A percentile compares a stretch with the other conserved stretches of the same genome.
These are phyloP conservation scores for Coranthus polyacanthus DNA, from an alignment of 2,797 vertebrate genomes.

Conservation along the genomic window DNA sequence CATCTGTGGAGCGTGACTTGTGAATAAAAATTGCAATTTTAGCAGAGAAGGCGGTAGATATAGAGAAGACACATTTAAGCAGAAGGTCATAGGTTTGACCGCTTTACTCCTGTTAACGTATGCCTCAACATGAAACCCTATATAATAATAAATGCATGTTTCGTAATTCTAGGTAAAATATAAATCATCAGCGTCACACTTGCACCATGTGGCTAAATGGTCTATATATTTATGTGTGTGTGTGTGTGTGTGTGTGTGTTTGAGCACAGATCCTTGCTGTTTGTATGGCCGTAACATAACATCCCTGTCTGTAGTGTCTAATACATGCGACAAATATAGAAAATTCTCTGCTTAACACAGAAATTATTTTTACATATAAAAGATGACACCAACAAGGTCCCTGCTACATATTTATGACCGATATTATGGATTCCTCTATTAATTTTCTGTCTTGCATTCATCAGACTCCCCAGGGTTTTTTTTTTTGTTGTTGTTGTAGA, in stretches of 20 bases:
- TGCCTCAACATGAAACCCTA: background rate
- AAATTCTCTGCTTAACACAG: background rate
- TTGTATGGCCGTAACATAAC: too few species aligned
- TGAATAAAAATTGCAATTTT: conserved; percentile 54
- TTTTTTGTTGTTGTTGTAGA: conserved; percentile 51
- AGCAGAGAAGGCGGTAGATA: conserved; percentile 6
- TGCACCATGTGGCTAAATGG: too few species aligned
- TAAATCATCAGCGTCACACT: too few species aligned
- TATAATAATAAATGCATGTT: background rate
- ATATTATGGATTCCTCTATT: background rate
- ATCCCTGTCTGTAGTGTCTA: too few species aligned
- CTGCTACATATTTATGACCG: background rate
- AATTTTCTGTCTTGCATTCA: conserved; percentile 15
- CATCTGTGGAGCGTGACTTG: conserved; percentile 51
- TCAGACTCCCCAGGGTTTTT: conserved; percentile 5
- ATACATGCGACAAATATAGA: too few species aligned
- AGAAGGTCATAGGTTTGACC: conserved; percentile 39
- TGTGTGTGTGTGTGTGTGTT: too few species aligned
- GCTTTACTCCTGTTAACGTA: background rate
- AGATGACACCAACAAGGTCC: background rate
- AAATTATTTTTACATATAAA: background rate
- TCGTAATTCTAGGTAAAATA: too few species aligned
- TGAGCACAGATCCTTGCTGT: too few species aligned
- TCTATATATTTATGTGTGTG: too few species aligned
- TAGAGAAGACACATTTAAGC: conserved; percentile 10